These are phyloP conservation scores for Agelastica alni DNA, from an alignment of 2,888 invertebrate species.

Conservation along the genomic window DNA sequence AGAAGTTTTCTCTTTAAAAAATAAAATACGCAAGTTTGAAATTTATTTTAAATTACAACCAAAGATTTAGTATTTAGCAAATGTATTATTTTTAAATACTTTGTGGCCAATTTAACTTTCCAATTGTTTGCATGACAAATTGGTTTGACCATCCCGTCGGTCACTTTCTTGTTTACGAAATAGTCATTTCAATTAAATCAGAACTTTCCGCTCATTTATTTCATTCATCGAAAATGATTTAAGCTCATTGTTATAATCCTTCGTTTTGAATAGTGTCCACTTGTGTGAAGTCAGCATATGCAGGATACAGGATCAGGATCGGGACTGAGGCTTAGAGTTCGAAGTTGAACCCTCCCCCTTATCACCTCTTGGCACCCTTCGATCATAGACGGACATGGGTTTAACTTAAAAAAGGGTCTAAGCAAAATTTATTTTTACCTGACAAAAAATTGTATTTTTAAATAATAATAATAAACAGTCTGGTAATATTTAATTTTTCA, in stretches of 20 bases:
- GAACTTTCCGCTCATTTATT: conserved; percentile 18
- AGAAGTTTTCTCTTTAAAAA: too few species aligned
- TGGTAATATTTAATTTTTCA: too few species aligned
- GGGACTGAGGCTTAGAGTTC: conserved; percentile 27
- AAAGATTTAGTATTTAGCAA: too few species aligned
- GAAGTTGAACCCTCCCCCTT: conserved; percentile 28
- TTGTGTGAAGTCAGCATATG: conserved; percentile 52
- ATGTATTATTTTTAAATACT: too few species aligned
- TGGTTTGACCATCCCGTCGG: not conserved
- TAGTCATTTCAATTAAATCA: conserved; percentile 16
- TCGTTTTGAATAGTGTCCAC: conserved; percentile 35
- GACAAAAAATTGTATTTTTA: too few species aligned
- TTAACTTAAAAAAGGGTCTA: too few species aligned
- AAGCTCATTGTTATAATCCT: conserved; percentile 24
- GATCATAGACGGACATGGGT: not conserved
- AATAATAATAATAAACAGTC: too few species aligned
- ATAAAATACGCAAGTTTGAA: too few species aligned
- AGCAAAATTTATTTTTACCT: too few species aligned
- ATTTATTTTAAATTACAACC: too few species aligned
- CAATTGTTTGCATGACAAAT: not conserved
- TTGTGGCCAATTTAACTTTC: too few species aligned
- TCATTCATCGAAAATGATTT: conserved; percentile 14
- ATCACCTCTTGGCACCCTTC: conserved; percentile 4
- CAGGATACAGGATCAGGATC: conserved; percentile 27
- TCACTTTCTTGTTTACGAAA: conserved; percentile 7